Percentiles rank a stretch among this genome's conserved stretches.
Evolutionary conservation across 2,888 invertebrate genomes (phyloP).

Genomic region (Salpingus planirostris): DNA sequence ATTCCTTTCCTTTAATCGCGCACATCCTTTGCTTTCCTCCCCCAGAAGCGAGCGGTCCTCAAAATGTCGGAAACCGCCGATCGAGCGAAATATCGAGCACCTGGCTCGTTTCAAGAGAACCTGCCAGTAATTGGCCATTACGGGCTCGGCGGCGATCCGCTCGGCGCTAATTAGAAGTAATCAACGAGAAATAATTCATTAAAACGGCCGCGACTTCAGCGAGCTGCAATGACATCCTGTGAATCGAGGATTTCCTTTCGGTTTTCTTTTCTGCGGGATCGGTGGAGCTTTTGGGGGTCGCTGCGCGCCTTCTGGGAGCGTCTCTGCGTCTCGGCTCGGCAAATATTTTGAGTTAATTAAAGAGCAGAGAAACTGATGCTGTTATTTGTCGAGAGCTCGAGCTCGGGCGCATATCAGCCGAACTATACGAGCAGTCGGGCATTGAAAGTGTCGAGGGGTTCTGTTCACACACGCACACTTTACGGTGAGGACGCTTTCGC

Average conservation of each 20-base stretch:
- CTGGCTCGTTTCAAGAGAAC: too few species aligned
- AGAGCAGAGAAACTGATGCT: constrained; percentile 27
- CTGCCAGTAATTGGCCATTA: neutral
- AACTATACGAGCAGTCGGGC: constrained; percentile 11
- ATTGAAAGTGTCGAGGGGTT: constrained; percentile 8
- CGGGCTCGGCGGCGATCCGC: neutral
- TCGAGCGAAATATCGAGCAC: too few species aligned
- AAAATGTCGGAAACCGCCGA: too few species aligned
- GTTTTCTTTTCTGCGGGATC: too few species aligned
- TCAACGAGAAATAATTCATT: too few species aligned
- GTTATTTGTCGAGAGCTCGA: constrained; percentile 21
- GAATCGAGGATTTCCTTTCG: too few species aligned
- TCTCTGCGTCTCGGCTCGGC: constrained; percentile 18
- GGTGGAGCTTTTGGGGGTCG: constrained; percentile 11
- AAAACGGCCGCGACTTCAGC: too few species aligned
- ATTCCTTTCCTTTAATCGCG: constrained; percentile 32
- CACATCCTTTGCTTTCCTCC: constrained; percentile 29
- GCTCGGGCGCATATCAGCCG: constrained; percentile 6
- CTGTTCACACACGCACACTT: too few species aligned
- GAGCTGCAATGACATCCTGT: too few species aligned
- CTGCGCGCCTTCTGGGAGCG: constrained; percentile 18
- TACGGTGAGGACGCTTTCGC: too few species aligned
- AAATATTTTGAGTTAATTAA: constrained; percentile 40
- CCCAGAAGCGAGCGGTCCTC: constrained; percentile 14
- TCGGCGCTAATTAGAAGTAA: too few species aligned